Base-by-base conservation (phyloP, 2,113 vertebrate genomes). In the Sebastes schlegelii region DNA sequence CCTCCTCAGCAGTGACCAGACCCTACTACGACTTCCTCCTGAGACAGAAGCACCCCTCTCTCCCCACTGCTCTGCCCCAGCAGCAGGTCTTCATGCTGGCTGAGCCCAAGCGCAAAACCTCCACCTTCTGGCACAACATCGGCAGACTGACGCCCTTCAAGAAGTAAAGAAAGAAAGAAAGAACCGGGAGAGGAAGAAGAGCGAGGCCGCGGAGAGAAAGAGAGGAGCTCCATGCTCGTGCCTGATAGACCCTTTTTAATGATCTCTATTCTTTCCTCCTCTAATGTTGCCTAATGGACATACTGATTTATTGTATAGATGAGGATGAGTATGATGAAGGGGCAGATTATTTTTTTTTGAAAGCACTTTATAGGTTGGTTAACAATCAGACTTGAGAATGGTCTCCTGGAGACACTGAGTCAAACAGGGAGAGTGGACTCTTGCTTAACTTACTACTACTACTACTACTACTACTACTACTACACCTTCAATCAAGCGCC, bases 111-210 rank as follows among this genome's bases (percentile, higher is more conserved):
- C 96, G 97, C 93, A 99, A 98, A 93, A 96, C 97, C 61, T 97
- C 97, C 73, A 97, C 97, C 92, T 99, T 99, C 95, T 99, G 98
- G 98, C 97, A 99, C 93, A 98, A 97, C 94, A 98, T 99, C 69
- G 98, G 97, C 91, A 94, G 97, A 88, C 95, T 99, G 94, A 97
- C 97, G 0, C 97, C 98, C 4, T 99, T 99, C 95, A 97, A 96
- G 82, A 99, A 98, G 92, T 98, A 74, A 74, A 67, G 46, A 5
- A 26, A 5, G 1, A 23, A 60, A 7, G 14, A 46, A 13, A 55
- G 12, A 55, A 26, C 21, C 5, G 11, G 14, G 1, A 49, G n/a
- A 57, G 48, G 51, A 68, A 58, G 0, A 43, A 57, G 1, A 42
- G 23, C 11, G 23, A 46, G 51, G 67, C 49, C n/a, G 61, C 54